Evolutionary conservation across 1,140 invertebrate genomes (phyloP).

Genomic region (Brachionus angularis): DNA sequence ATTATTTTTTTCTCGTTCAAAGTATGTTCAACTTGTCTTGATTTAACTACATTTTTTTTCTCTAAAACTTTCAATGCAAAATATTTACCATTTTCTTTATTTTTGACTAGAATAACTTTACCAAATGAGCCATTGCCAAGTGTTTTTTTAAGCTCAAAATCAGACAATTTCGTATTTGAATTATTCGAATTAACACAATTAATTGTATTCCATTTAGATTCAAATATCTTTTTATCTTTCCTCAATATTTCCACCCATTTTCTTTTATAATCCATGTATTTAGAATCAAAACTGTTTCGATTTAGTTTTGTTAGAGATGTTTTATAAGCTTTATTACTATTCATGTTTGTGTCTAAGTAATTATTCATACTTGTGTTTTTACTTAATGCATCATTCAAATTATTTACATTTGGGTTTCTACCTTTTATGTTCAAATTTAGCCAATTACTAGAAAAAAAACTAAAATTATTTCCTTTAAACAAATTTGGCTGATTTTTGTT

Average conservation of each 20-base stretch:
- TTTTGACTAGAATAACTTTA: conserved; percentile 33
- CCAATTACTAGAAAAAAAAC: conserved; percentile 34
- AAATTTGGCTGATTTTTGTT: neutral
- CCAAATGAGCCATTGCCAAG: conserved; percentile 42
- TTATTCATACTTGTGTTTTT: conserved; percentile 15
- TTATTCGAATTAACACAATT: neutral
- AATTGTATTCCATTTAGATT: neutral
- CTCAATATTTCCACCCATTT: conserved; percentile 40
- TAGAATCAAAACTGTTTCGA: conserved; percentile 1
- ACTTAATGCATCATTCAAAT: neutral
- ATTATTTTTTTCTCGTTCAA: conserved; percentile 89
- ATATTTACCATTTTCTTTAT: neutral
- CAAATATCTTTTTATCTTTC: conserved; percentile 23
- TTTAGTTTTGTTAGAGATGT: neutral
- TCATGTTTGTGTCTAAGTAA: neutral
- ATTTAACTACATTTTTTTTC: conserved; percentile 60
- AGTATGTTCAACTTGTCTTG: conserved; percentile 91
- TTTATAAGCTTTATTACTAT: neutral
- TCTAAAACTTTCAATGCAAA: conserved; percentile 36
- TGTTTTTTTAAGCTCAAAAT: conserved; percentile 34
- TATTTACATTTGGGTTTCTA: neutral
- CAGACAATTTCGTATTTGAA: neutral
- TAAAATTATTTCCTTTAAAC: neutral
- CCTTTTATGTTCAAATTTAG: conserved; percentile 35
- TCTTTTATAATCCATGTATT: conserved; percentile 41